Evolutionary conservation across 2,113 vertebrate genomes (phyloP).

Genomic region (Melanerpes formicivorus): DNA sequence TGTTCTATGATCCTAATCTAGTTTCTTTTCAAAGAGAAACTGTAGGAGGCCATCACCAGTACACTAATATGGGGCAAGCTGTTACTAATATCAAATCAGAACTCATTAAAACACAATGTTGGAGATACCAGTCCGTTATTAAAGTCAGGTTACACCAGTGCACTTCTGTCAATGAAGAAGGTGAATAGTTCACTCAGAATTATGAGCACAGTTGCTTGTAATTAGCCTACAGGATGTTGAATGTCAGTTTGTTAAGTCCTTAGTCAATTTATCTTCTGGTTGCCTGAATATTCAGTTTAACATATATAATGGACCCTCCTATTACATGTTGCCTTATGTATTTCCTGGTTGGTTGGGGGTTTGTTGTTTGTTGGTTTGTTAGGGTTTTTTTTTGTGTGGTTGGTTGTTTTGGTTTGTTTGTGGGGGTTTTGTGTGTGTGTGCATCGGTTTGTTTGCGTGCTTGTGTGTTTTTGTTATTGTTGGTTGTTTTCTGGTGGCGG

Average conservation of each 20-base stretch:
- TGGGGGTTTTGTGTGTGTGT: neutral
- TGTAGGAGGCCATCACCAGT: constrained; percentile 37
- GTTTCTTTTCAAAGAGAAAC: constrained; percentile 66
- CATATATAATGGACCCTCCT: neutral
- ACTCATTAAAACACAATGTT: constrained; percentile 59
- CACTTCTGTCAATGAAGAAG: constrained; percentile 59
- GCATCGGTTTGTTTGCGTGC: too few relatives aligned
- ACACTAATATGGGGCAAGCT: constrained; percentile 51
- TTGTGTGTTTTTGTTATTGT: too few relatives aligned
- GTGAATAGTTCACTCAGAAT: constrained; percentile 74
- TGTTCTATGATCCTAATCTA: constrained; percentile 54
- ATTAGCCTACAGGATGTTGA: constrained; percentile 64
- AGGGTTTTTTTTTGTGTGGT: too few relatives aligned
- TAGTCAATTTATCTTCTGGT: neutral
- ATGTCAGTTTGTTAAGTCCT: constrained; percentile 32
- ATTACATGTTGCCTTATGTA: neutral
- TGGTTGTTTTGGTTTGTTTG: too few relatives aligned
- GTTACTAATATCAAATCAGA: constrained; percentile 74
- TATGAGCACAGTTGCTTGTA: constrained; percentile 54
- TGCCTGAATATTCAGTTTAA: constrained; percentile 31
- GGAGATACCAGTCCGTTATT: constrained; percentile 55
- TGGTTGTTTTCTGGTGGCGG: too few relatives aligned
- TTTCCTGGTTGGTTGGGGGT: neutral
- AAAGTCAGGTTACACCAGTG: constrained; percentile 66
- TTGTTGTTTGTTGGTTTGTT: too few relatives aligned